Percentiles rank a stretch among this genome's conserved stretches.
phyloP scores from a whole-genome alignment of 2,888 invertebrate species.

The Eupithecia pulchellata region DNA sequence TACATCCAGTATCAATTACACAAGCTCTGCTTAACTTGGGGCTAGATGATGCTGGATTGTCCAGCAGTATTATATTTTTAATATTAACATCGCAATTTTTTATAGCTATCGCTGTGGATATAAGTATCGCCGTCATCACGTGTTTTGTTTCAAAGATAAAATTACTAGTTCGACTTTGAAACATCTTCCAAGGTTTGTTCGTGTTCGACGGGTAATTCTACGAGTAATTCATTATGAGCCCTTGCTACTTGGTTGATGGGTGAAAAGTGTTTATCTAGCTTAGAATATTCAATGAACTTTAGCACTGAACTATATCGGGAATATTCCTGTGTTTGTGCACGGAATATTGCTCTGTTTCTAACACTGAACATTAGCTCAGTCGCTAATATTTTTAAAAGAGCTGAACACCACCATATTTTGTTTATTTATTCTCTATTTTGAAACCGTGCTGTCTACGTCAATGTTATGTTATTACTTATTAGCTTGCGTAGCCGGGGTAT shows the following conservation, averaged over 20 bases:
- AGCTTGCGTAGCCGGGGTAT: constrained; percentile 15
- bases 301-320: too few species aligned
- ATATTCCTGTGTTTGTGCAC: too few species aligned
- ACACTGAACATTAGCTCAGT: background rate
- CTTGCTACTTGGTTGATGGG: background rate
- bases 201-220: background rate
- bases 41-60: too few species aligned
- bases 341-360: background rate
- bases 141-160: background rate
- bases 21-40: too few species aligned
- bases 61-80: too few species aligned
- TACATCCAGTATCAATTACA: too few species aligned
- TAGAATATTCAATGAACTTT: too few species aligned
- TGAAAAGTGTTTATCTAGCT: background rate
- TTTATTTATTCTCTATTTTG: background rate
- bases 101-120: background rate
- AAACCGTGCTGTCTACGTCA: background rate
- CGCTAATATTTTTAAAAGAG: background rate
- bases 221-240: too few species aligned
- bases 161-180: too few species aligned
- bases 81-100: too few species aligned
- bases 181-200: too few species aligned
- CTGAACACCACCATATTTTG: background rate
- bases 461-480: constrained; percentile 1
- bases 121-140: background rate